Evolutionary conservation across 35 echinoderm and acorn worm genomes (phyloP), one percentile per base, ranked within the genome.

Genomic region (Ophioderma brevispina): DNA sequence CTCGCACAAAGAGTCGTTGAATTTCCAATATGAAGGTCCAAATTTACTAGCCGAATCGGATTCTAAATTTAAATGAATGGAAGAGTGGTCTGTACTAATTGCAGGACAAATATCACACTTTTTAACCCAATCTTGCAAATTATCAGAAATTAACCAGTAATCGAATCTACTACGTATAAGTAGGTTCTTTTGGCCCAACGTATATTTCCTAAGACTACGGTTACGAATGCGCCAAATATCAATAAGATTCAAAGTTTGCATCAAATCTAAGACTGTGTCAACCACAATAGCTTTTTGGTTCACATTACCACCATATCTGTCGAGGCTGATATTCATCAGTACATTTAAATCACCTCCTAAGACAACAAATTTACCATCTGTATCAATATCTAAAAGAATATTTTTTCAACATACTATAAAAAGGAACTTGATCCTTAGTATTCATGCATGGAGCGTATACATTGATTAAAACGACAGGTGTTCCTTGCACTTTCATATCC

Each of bases 151-250:
- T 32, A 80, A 36, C 34, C 34, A 80, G 38, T 37, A 83, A 83
- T 83, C 81, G 13, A 83, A 31, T 50, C 81, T 83, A 31, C 38
- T 43, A 31, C 50, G 81, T 30, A 43, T 83, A 83, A 83, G 5
- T 0, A 40, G 38, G 31, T 42, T 8, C 1, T 46, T 17, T 52
- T 83, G 81, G 28, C 81, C 17, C 81, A 38, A 83, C 11, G 81
- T 83, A 36, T 49, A 83, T 50, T 15, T 41, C 15, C 81, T 39
- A 18, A 83, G 40, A 1, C 50, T 46, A 3, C 39, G 81, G 40
- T 83, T 83, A 23, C 42, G 23, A 49, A 83, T 32, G 38, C 81
- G 81, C 81, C 81, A 83, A 25, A 83, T 33, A 83, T 83, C 81
- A 39, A 46, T 46, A 4, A 83, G 31, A 43, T 83, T 40, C 6